These are phyloP conservation scores for Lophotriccus pileatus DNA, from an alignment of 2,797 vertebrate species.

Conservation along the genomic window DNA sequence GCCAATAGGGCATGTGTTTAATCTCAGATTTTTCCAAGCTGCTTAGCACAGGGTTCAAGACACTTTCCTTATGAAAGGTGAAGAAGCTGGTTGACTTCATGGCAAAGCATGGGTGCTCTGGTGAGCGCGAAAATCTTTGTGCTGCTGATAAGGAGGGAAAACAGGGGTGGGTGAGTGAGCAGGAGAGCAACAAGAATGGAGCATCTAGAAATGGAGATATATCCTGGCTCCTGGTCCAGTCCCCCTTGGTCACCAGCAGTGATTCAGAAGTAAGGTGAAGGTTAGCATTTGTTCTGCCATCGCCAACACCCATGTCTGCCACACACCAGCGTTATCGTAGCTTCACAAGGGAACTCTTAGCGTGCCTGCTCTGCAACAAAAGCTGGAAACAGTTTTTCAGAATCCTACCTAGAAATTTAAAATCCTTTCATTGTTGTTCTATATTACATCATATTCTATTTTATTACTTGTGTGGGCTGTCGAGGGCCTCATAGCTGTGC, in stretches of 20 bases:
- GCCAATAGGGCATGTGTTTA: background rate
- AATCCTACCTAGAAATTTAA: slow-evolving; percentile 59
- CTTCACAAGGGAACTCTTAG: background rate
- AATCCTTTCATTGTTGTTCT: slow-evolving; percentile 67
- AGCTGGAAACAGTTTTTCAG: slow-evolving; percentile 44
- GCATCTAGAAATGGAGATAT: background rate
- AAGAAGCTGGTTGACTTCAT: background rate
- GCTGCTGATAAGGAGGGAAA: background rate
- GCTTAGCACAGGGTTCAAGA: background rate
- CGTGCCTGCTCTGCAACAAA: background rate
- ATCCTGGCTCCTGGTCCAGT: background rate
- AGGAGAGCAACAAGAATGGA: background rate
- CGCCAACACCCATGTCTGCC: background rate
- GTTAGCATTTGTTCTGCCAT: background rate
- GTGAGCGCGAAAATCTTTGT: accelerated
- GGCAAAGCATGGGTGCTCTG: background rate
- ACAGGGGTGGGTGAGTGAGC: background rate
- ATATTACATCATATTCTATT: slow-evolving; percentile 65
- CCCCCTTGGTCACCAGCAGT: background rate
- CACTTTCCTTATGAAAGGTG: background rate
- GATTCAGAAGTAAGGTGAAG: background rate
- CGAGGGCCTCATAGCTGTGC: slow-evolving; percentile 43
- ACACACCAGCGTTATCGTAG: background rate
- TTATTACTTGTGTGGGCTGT: slow-evolving; percentile 59
- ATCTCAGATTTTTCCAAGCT: background rate